Evolutionary conservation across 2,113 vertebrate species (phyloP).

Genomic region (Sisor rabdophorus): DNA sequence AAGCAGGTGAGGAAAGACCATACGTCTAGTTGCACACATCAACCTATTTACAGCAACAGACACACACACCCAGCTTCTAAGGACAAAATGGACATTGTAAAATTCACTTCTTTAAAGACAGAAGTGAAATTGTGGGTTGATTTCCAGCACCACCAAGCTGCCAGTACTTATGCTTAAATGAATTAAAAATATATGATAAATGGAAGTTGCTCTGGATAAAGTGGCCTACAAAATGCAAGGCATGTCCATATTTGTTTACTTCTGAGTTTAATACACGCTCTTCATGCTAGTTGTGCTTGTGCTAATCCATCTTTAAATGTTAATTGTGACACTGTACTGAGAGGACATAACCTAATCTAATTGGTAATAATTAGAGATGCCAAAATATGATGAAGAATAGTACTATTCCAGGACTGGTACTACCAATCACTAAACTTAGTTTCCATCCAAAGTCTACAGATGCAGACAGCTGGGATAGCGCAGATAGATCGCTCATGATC

Average conservation of each 20-base stretch:
- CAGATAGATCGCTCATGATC: slow-evolving; percentile 42
- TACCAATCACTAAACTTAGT: slow-evolving; percentile 42
- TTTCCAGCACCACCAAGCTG: no score
- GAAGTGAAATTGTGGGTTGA: no score
- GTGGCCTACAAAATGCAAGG: no score
- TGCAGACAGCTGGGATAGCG: slow-evolving; percentile 46
- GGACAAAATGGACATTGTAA: slow-evolving; percentile 6
- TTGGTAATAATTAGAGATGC: slow-evolving; percentile 70
- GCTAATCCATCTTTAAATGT: not conserved
- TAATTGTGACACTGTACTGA: slow-evolving; percentile 68
- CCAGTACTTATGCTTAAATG: no score
- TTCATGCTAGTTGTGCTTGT: no score
- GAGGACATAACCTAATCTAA: slow-evolving; percentile 53
- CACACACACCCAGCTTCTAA: slow-evolving; percentile 5
- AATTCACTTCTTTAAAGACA: not conserved
- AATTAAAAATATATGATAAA: no score
- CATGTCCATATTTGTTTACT: not conserved
- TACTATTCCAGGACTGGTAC: slow-evolving; percentile 45
- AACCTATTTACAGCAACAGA: slow-evolving; percentile 39
- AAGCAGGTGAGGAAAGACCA: slow-evolving; percentile 27
- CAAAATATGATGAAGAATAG: slow-evolving; percentile 36
- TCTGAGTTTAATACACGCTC: not conserved
- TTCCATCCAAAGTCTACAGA: slow-evolving; percentile 45
- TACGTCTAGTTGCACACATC: slow-evolving; percentile 20
- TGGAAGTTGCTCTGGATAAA: no score